These are phyloP conservation scores for Sakesphorus luctuosus DNA, from an alignment of 2,113 vertebrate genomes.

Conservation along the genomic window DNA sequence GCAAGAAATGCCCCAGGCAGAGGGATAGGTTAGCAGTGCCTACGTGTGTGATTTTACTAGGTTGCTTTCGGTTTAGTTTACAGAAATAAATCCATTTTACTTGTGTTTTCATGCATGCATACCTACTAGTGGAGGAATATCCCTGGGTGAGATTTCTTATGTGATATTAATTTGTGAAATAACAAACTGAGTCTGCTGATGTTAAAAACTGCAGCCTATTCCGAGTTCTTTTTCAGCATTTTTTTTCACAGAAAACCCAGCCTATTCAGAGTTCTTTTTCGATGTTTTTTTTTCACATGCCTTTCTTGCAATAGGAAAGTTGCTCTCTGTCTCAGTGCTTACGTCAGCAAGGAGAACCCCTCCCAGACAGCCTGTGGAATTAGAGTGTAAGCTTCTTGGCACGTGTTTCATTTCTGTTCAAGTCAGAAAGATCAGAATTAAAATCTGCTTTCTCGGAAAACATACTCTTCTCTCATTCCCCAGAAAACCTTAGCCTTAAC, in stretches of 20 bases:
- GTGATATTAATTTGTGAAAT: background rate
- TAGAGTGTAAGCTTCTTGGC: conserved; percentile 21
- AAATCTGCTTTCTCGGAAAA: background rate
- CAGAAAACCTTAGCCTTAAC: background rate
- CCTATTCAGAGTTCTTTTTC: background rate
- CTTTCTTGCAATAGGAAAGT: background rate
- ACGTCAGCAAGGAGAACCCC: conserved; percentile 7
- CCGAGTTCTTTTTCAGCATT: background rate
- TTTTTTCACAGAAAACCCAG: background rate
- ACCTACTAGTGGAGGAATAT: background rate
- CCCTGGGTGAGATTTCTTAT: background rate
- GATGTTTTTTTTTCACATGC: background rate
- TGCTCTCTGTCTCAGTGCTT: background rate
- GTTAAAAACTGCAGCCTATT: background rate
- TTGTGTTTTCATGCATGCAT: background rate
- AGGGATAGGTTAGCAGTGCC: background rate
- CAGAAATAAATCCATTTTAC: background rate
- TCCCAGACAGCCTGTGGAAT: conserved; percentile 31
- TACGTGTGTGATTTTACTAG: rapidly evolving
- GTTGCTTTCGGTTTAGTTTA: background rate
- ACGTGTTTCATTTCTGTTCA: conserved; percentile 15
- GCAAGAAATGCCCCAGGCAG: background rate
- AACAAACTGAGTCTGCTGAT: background rate
- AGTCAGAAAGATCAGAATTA: background rate
- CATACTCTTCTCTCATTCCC: background rate